Conservation (phyloP, 2,113 vertebrate genomes). For the Meleagris gallopavo region DNA sequence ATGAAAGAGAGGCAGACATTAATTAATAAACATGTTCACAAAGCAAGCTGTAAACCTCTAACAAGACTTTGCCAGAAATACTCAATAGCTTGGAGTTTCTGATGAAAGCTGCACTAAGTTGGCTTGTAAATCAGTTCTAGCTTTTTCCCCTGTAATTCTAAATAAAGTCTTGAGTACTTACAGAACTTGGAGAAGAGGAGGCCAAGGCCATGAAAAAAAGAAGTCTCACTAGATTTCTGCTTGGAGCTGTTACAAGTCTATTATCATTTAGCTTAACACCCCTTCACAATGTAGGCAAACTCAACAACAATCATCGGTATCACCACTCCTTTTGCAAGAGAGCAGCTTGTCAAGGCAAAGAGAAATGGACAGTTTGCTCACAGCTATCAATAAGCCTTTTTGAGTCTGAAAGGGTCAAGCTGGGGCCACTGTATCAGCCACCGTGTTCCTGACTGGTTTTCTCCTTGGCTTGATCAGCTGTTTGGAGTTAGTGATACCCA, state of each 20-base stretch:
- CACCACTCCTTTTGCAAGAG: neutral
- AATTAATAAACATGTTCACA: conserved; percentile 5
- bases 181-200: neutral
- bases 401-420: neutral
- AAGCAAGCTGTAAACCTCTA: conserved; percentile 27
- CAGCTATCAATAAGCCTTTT: conserved; percentile 9
- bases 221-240: neutral
- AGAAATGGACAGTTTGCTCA: neutral
- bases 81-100: neutral
- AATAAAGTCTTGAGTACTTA: neutral
- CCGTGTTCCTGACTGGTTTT: neutral
- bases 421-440: neutral
- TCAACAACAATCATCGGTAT: neutral
- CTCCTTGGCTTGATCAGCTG: neutral
- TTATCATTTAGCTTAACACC: conserved; percentile 1
- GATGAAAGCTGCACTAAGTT: conserved; percentile 8
- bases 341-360: neutral
- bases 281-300: neutral
- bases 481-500: neutral
- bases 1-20: neutral
- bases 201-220: neutral
- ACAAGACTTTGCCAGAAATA: conserved; percentile 29
- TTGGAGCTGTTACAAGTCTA: neutral
- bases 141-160: conserved; percentile 5
- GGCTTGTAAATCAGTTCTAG: conserved; percentile 46